phyloP scores from a whole-genome alignment of 2,113 vertebrate genomes.

The Hemichromis elongatus region DNA sequence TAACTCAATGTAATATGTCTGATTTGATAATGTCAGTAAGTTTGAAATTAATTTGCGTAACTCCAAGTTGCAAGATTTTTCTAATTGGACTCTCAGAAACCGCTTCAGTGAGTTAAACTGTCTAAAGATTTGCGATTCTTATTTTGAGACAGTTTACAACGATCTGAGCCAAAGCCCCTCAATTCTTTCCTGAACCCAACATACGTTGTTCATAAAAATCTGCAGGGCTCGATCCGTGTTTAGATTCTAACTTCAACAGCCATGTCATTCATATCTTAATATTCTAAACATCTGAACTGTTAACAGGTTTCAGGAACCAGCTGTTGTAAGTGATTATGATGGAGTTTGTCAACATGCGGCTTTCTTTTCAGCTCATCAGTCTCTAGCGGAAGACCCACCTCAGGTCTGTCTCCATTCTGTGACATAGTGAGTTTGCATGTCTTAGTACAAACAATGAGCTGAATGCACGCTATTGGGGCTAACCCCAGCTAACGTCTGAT shows the following conservation, averaged over 20 bases:
- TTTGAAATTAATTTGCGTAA: neutral
- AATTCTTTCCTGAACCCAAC: neutral
- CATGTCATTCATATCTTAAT: neutral
- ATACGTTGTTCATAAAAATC: neutral
- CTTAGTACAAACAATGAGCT: slow-evolving; percentile 27
- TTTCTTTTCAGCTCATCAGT: neutral
- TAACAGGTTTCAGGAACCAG: neutral
- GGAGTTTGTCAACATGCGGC: neutral
- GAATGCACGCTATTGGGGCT: neutral
- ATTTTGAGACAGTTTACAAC: neutral
- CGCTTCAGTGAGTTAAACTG: neutral
- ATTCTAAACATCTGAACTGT: neutral
- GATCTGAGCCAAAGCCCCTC: neutral
- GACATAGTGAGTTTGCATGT: neutral
- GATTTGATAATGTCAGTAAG: neutral
- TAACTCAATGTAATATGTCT: neutral
- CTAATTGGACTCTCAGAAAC: neutral
- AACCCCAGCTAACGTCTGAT: neutral
- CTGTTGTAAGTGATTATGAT: neutral
- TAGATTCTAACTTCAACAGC: neutral
- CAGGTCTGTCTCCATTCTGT: neutral
- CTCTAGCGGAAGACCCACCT: neutral
- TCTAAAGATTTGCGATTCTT: neutral
- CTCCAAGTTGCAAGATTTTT: neutral
- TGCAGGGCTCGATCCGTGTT: neutral